Evolutionary conservation across 2,888 invertebrate species (phyloP), one percentile per base, ranked within the genome.

Genomic region (Protophormia terraenovae): DNA sequence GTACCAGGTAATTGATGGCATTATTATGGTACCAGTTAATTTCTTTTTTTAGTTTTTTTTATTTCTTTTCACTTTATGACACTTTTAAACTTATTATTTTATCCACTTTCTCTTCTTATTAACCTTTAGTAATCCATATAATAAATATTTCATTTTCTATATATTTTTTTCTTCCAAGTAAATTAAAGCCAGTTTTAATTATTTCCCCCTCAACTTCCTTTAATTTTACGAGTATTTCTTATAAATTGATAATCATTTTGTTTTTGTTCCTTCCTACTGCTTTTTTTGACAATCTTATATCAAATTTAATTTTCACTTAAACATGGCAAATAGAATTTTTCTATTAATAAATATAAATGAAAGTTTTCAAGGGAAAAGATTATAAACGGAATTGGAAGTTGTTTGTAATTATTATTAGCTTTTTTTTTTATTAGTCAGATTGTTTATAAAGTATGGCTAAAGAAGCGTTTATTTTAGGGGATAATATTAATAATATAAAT

Each of bases 361-460:
- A n/a, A n/a, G n/a, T 60, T 22, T 29, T 60, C 19, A 16, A 16
- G 22, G 41, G 2, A 32, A 76, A 38, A 29, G 27, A 62, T 53
- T 32, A 29, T 41, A 71, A 62, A 55, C 41, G 62, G 41, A 79
- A 79, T 41, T 50, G 29, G 62, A 45, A 79, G 71, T 72, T 27
- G 16, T 53, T 16, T 72, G 45, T 45, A 72, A 64, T 72, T 64
- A 64, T 2, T 53, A 71, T 53, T 50, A 62, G 60, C 7, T 72
- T 72, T 71, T 79, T 45, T 41, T 53, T 47, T 27, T 71, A 14
- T 22, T 10, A 47, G 19, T 29, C 16, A 19, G 47, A 19, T n/a
- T 47, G n/a, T n/a, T n/a, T n/a, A n/a, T n/a, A 22, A 35, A 38
- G 24, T 79, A 14, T 53, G 27, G 53, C 22, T 47, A 71, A 71